Evolutionary conservation across 2,888 invertebrate species (phyloP).

Genomic region (Cremastinae sp.): DNA sequence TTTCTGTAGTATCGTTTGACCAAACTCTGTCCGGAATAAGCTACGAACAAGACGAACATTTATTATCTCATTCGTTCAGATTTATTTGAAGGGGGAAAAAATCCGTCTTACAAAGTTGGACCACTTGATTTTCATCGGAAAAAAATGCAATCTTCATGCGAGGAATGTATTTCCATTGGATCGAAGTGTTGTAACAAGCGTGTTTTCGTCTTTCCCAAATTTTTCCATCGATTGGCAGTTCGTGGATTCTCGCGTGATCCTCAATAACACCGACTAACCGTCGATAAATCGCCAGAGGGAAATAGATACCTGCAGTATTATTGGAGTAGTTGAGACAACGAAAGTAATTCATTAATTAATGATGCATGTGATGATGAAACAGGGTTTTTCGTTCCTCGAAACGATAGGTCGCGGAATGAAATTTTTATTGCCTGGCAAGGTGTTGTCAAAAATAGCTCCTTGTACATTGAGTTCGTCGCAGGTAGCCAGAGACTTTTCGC

Average conservation of each 20-base stretch:
- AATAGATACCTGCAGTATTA: constrained; percentile 55
- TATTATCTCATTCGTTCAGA: neutral
- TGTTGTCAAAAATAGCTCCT: constrained; percentile 56
- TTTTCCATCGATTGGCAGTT: constrained; percentile 46
- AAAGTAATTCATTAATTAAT: too few species aligned
- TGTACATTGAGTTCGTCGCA: constrained; percentile 49
- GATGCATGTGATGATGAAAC: too few species aligned
- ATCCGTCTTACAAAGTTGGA: constrained; percentile 55
- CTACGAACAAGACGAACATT: constrained; percentile 29
- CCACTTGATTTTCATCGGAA: constrained; percentile 26
- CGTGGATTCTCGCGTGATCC: constrained; percentile 29
- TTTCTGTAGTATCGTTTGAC: constrained; percentile 51
- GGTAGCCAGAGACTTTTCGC: constrained; percentile 43
- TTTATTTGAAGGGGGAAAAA: too few species aligned
- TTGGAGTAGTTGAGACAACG: too few species aligned
- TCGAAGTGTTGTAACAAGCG: constrained; percentile 42
- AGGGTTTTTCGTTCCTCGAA: too few species aligned
- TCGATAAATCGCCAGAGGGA: constrained; percentile 44
- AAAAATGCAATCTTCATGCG: constrained; percentile 45
- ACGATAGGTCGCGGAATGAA: too few species aligned
- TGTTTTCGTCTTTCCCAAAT: constrained; percentile 50
- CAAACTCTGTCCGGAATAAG: constrained; percentile 51
- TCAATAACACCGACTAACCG: constrained; percentile 40
- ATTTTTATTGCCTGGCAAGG: constrained; percentile 44
- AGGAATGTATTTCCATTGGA: constrained; percentile 50